phyloP scores from a whole-genome alignment of 1,140 invertebrate genomes.

The Drosophila suzukii region DNA sequence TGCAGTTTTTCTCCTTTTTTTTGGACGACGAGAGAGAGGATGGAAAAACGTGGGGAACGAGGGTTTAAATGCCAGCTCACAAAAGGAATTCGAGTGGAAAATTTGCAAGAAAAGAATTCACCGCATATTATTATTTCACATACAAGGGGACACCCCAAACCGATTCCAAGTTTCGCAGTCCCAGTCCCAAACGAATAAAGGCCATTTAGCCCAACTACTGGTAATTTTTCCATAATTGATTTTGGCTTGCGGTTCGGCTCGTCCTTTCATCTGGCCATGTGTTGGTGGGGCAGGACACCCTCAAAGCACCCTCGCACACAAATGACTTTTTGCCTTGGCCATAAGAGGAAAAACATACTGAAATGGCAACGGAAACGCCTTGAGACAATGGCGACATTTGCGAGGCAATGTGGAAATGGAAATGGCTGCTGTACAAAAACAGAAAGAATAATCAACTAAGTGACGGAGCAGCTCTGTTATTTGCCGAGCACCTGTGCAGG shows the following conservation, averaged over 20 bases:
- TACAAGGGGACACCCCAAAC: slow-evolving; percentile 11
- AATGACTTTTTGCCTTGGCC: slow-evolving; percentile 52
- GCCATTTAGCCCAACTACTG: slow-evolving; percentile 73
- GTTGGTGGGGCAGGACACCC: not conserved
- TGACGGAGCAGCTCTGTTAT: slow-evolving; percentile 55
- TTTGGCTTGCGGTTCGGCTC: slow-evolving; percentile 38
- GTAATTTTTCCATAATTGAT: slow-evolving; percentile 78
- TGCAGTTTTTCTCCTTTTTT: slow-evolving; percentile 20
- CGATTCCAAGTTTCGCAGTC: not conserved
- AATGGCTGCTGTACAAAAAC: slow-evolving; percentile 42
- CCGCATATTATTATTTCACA: slow-evolving; percentile 42
- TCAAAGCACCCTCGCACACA: slow-evolving; percentile 17
- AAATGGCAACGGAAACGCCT: slow-evolving; percentile 54
- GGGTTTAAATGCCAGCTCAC: slow-evolving; percentile 44
- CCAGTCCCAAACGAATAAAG: slow-evolving; percentile 35
- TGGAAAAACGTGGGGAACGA: slow-evolving; percentile 2
- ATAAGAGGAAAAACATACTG: slow-evolving; percentile 21
- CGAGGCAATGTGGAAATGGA: slow-evolving; percentile 41
- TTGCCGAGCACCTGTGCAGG: slow-evolving; percentile 43
- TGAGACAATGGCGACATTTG: slow-evolving; percentile 72
- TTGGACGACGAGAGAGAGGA: not conserved
- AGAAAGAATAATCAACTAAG: slow-evolving; percentile 71
- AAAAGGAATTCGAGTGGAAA: slow-evolving; percentile 69
- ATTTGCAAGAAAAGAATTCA: slow-evolving; percentile 53
- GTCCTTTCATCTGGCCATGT: slow-evolving; percentile 37